Evolutionary conservation across 2,888 invertebrate species (phyloP), one percentile per base, ranked within the genome.

Genomic region (Orchesellides sinensis): DNA sequence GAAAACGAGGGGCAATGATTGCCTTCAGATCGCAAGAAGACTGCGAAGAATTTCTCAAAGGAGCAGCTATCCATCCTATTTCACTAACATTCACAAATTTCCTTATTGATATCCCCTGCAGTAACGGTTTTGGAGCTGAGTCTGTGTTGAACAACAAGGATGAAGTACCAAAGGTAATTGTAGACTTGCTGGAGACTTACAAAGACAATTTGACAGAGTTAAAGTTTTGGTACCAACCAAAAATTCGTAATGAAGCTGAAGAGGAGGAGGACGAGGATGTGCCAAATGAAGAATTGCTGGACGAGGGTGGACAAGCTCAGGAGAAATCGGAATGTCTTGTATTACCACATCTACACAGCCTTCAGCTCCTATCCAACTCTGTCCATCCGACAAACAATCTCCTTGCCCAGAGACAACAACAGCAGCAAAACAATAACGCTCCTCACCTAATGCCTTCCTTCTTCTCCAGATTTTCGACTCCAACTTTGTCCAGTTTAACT

Each of bases 351-450:
- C 23, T 83, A 10, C 35, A 73, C 2, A 78, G 61, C 6, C 63
- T 85, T 17, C 85, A 85, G 10, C 56, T 85, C 21, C 75, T 85
- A 27, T 81, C 83, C 1, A 84, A 83, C 29, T 78, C 84, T 23
- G 78, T 84, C 19, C 70, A 77, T 23, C 83, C 83, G 6, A 35
- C 61, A 0, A 54, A 40, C n/a, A n/a, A n/a, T n/a, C n/a, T n/a
- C 12, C 29, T 59, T 17, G 49, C n/a, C n/a, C n/a, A 40, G 1
- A 56, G 73, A 19, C 52, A 63, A 17, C 49, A n/a, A 1, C 75
- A 66, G 29, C 27, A 40, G 17, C 35, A 40, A 12, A 21, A 21
- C n/a, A n/a, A n/a, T n/a, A n/a, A n/a, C n/a, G n/a, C n/a, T 29
- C 56, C 45, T 17, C 80, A 80, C 23, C 52, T 17, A 45, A 80